Evolutionary conservation across 2,888 invertebrate genomes (phyloP), one percentile per base, ranked within the genome.

Genomic region (Drosophila tanythrix): DNA sequence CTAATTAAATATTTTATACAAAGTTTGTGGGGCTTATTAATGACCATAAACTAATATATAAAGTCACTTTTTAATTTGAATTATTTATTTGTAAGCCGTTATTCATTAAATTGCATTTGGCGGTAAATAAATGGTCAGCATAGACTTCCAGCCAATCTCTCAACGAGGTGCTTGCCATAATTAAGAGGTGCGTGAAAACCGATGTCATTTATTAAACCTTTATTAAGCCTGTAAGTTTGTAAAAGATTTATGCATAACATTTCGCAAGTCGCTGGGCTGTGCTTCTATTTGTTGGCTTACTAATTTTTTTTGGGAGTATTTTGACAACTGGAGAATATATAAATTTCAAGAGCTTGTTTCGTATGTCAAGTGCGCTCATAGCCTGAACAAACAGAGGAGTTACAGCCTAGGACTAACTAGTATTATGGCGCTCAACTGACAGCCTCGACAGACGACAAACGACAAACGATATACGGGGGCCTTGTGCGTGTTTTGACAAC

Each of bases 281-380:
- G 55, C 40, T 66, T 51, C 35, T 27, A 38, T 70, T 70, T 62
- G 64, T 38, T 63, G 35, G 63, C 55, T 57, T 63, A 58, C 57
- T 74, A 63, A 74, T 77, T 80, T 70, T 61, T 33, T 35, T n/a
- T 64, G 69, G 71, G 55, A 61, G 68, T 76, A 83, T 86, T 79
- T 81, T 72, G 73, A 79, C 74, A 76, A 67, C 53, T 61, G 64
- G 60, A 67, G 71, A 62, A 72, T 67, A 71, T 71, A 70, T 38
- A 71, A 65, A 69, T 81, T 76, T 68, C 76, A 58, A 63, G 61
- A 74, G 64, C 70, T 71, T 82, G 81, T 71, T 83, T 84, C 76
- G 80, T 76, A 74, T 86, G 78, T 88, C 88, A 87, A 83, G 81
- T 79, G 71, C 55, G 78, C 72, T 73, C 69, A 67, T 70, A 74